A percentile compares a stretch with the other conserved stretches of the same genome.
phyloP scores from a whole-genome alignment of 2,797 vertebrate species.

The Lemur catta region DNA sequence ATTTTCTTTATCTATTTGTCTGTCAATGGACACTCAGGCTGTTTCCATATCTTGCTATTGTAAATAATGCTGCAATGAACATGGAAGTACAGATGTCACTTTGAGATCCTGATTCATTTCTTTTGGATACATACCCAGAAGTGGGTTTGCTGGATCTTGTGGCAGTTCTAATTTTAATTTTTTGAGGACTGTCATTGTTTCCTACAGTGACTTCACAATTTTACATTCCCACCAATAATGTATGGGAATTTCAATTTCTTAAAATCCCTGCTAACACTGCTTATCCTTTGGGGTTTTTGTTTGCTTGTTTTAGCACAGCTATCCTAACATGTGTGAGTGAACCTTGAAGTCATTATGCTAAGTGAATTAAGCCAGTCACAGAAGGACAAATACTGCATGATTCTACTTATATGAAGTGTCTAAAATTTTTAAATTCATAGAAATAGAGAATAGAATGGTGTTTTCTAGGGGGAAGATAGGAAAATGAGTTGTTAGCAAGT shows the following conservation, averaged over 20 bases:
- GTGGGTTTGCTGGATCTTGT: neutral
- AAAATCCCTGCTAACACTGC: neutral
- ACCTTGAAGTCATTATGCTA: neutral
- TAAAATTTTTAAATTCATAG: neutral
- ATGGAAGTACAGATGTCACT: neutral
- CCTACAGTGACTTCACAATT: neutral
- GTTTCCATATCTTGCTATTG: neutral
- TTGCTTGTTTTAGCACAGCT: neutral
- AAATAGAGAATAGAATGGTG: neutral
- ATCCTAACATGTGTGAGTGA: neutral
- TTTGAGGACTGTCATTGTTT: neutral
- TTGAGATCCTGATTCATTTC: neutral
- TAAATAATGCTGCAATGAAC: neutral
- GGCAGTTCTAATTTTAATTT: neutral
- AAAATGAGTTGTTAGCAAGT: neutral
- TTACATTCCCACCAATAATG: neutral
- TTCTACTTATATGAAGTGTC: neutral
- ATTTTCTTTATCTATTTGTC: neutral
- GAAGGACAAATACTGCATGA: neutral
- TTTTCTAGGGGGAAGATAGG: accelerated
- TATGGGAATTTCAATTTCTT: neutral
- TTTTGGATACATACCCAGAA: neutral
- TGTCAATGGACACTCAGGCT: neutral
- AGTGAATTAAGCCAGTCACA: neutral
- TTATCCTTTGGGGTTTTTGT: neutral